Base-by-base conservation (phyloP, 1,140 invertebrate species). In the Parasteatoda tepidariorum region DNA sequence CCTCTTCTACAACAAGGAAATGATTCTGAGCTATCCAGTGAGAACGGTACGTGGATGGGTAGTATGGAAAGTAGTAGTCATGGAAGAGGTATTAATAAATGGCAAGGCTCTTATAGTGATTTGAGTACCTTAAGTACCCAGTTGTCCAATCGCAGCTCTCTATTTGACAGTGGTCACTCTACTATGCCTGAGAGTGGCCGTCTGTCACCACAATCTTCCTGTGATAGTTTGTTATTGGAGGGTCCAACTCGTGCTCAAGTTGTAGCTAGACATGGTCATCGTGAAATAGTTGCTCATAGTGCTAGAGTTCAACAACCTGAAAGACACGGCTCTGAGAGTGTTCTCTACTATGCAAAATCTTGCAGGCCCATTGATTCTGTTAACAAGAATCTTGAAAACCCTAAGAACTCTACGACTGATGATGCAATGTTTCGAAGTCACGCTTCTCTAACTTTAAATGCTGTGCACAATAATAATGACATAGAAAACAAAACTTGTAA, bases 1-100 rank as follows among this genome's bases (percentile, higher is more conserved):
- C 83, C 54, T 48, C 34, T 66, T 28, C 67, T n/a, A 86, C 90
- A 83, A 92, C 93, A 13, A 90, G 92, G 83, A 93, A 93, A 82
- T 57, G 76, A 81, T 76, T 57, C 73, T 55, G 83, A 84, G 34
- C 31, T 71, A 6, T 61, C 76, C 7, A 85, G 84, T 61, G 84
- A 85, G 61, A 82, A 61, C 18, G 76, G 76, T 13, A 85, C 84
- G 30, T 85, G 76, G 68, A 82, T 85, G 61, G 84, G 74, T 86
- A 94, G 93, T 87, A 93, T 93, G 61, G 84, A 82, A 0, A 93
- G 93, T 3, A 88, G 88, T 26, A 87, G 86, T 87, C 93, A 92
- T 55, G 94, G 93, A 57, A 94, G 93, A 85, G 94, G 95, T 87
- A 95, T 94, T 7, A 89, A 95, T 1, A 95, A 95, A 89, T 95